Percentiles rank a stretch among this genome's conserved stretches.
These are phyloP conservation scores for Esox niger DNA, from an alignment of 2,113 vertebrate genomes.

Conservation along the genomic window DNA sequence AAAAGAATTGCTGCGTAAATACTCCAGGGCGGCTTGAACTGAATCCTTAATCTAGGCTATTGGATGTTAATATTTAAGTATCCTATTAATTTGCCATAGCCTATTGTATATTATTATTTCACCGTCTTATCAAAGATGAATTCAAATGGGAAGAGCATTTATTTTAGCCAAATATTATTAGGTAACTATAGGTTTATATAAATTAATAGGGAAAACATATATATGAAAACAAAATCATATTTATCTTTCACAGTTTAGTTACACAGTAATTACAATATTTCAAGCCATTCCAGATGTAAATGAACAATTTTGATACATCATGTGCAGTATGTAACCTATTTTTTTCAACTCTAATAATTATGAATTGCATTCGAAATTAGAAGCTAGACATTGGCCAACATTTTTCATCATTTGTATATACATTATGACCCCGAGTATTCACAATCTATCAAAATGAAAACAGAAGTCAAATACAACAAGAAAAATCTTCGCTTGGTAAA, in stretches of 20 bases:
- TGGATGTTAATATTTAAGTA: not conserved
- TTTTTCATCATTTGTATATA: constrained; percentile 52
- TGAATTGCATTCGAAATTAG: constrained; percentile 64
- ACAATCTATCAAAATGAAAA: constrained; percentile 70
- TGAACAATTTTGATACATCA: constrained; percentile 60
- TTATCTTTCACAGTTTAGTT: constrained; percentile 57
- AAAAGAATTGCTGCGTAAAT: no score
- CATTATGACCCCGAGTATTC: constrained; percentile 54
- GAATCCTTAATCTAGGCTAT: no score
- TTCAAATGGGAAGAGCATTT: constrained; percentile 44
- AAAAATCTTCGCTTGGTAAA: constrained; percentile 38
- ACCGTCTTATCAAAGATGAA: constrained; percentile 50
- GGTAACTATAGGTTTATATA: constrained; percentile 51
- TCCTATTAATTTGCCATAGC: not conserved
- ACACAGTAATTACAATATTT: constrained; percentile 64
- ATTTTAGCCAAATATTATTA: constrained; percentile 50
- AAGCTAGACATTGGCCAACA: constrained; percentile 62
- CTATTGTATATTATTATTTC: constrained; percentile 3
- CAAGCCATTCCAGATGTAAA: constrained; percentile 66
- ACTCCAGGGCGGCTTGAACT: no score
- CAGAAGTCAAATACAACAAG: constrained; percentile 22
- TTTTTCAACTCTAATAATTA: constrained; percentile 52
- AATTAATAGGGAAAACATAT: constrained; percentile 46
- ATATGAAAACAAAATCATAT: constrained; percentile 46
- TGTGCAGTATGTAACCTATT: constrained; percentile 18